Base-by-base conservation (phyloP, 2,797 vertebrate species). In the Pipistrellus pygmaeus region DNA sequence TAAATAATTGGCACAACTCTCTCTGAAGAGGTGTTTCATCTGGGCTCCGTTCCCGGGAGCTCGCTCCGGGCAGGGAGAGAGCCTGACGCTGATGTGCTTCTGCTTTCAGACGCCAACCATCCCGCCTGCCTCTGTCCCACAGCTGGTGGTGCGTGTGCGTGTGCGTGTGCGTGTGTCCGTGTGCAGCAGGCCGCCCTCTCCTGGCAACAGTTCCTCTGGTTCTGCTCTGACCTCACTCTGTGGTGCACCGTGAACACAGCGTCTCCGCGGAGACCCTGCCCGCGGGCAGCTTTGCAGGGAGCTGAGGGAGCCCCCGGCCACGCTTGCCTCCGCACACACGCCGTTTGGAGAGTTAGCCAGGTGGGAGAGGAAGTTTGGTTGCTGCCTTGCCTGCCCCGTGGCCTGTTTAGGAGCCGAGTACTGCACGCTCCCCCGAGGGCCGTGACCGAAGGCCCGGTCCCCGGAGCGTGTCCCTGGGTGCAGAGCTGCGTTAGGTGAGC, bases 1-100 rank as follows among this genome's bases (percentile, higher is more conserved):
- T 97, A 98, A 98, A 98, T 98, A 95, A 97, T 98, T 98, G 97
- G 97, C 97, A 98, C 97, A 98, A 98, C 96, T 97, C 94, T 97
- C 96, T 98, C 98, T 98, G 97, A 97, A 87, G 98, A 98, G 73
- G 95, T 97, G 97, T 98, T 97, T 97, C 98, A 96, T 98, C 97
- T 96, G 95, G 97, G 96, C 97, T 98, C 20, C 57, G 53, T 97
- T 96, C 97, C 97, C 94, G 82, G 84, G 95, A 78, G 93, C 72
- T 95, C 88, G 84, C 95, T 96, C 88, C 95, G 88, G 66, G 85
- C 88, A 69, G 87, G 92, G 94, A 73, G 53, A 87, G 75, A 90
- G 91, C 83, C 92, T 96, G 46, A 15, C 46, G 4, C 91, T 97
- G 94, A 10, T 93, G 73, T 95, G 0, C 93, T 72, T 48, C 96